Evolutionary conservation across 2,888 invertebrate genomes (phyloP), one percentile per base, ranked within the genome.

Genomic region (Oscheius onirici): DNA sequence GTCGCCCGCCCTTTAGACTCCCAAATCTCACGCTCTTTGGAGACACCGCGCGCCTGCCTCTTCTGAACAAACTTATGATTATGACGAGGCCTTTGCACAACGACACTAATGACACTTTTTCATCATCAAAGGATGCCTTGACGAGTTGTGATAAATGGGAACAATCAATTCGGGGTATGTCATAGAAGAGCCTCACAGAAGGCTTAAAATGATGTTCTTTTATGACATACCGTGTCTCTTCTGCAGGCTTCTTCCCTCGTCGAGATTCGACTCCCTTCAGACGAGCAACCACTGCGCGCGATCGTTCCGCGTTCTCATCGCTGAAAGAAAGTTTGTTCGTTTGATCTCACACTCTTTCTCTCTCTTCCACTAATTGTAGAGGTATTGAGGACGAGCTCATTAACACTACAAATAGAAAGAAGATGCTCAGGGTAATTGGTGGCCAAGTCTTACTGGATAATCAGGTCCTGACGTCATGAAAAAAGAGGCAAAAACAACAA

Each of bases 241-340:
- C 58, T 24, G 20, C 46, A 28, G 15, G 41, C 40, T 60, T 54
- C 61, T 51, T 51, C 43, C 40, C 44, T 52, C 55, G 46, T 24
- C 63, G 24, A 49, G 46, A 63, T 49, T 63, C 63, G 0, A 61
- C 69, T 61, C 69, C 61, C 40, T 71, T 72, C 20, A 75, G 66
- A 54, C 75, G 69, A 24, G 75, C 72, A 28, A 75, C 75, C 22
- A 75, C 72, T 11, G 72, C 65, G 40, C 71, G 72, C 24, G 75
- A 66, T 26, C 72, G 69, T 41, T 75, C 75, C 55, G 69, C 72
- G 60, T 72, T 75, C 41, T 72, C 75, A 34, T 72, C 72, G 52
- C 75, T 75, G 72, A 69, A 75, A 70, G 34, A 13, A 43, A 15
- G 26, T 49, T 20, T 54, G 20, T 54, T 24, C 20, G 34, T 34